These are phyloP conservation scores for Drosophila aff. DNA, from an alignment of 1,140 invertebrate species.

Conservation along the genomic window DNA sequence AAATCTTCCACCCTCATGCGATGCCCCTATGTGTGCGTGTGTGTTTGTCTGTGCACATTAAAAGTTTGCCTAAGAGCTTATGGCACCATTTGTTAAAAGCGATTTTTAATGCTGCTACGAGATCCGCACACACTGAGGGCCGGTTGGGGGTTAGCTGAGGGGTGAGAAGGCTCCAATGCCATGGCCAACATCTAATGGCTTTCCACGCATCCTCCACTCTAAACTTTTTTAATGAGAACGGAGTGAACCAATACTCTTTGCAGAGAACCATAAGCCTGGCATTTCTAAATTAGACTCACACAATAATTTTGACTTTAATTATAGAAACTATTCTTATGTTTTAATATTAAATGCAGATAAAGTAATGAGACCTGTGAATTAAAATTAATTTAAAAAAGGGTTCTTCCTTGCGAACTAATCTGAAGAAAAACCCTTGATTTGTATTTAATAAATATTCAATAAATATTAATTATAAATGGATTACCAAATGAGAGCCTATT, in stretches of 20 bases:
- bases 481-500: background rate
- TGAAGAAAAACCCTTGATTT: background rate
- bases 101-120: slow-evolving; percentile 76
- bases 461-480: background rate
- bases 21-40: slow-evolving; percentile 31
- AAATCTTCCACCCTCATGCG: slow-evolving; percentile 58
- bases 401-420: background rate
- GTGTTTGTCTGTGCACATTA: slow-evolving; percentile 62
- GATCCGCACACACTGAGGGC: slow-evolving; percentile 42
- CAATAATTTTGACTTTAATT: background rate
- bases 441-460: background rate
- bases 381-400: background rate
- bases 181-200: slow-evolving; percentile 70
- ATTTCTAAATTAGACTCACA: background rate
- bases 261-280: background rate
- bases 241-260: slow-evolving; percentile 47
- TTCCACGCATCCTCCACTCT: slow-evolving; percentile 52
- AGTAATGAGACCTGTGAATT: background rate
- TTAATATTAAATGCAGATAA: background rate
- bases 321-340: background rate
- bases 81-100: slow-evolving; percentile 81
- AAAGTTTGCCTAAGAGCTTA: slow-evolving; percentile 80
- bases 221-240: slow-evolving; percentile 69
- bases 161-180: slow-evolving; percentile 37
- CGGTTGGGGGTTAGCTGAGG: background rate